Conservation (phyloP, 2,797 vertebrate species). For the Tamandua tetradactyla region DNA sequence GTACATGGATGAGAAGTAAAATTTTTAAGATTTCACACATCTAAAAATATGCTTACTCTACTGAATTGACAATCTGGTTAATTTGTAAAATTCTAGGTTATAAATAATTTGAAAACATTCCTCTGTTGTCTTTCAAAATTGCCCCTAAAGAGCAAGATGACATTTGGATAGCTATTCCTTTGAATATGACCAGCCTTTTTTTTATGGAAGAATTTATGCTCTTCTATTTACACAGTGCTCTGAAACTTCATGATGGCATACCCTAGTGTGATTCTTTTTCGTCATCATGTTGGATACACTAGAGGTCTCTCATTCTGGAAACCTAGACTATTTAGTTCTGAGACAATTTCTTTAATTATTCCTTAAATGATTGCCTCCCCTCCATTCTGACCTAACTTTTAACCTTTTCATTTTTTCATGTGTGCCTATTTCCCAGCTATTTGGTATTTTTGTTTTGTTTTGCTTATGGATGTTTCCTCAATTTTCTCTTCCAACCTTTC, state of each 20-base stretch:
- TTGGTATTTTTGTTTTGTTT: background rate
- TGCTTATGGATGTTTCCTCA: background rate
- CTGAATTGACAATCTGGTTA: background rate
- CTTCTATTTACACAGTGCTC: background rate
- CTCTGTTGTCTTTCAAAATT: background rate
- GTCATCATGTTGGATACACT: background rate
- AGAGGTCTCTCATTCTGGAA: background rate
- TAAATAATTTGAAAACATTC: background rate
- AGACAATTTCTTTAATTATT: background rate
- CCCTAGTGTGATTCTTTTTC: background rate
- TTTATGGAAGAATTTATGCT: background rate
- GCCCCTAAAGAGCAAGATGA: background rate
- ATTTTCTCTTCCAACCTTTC: background rate
- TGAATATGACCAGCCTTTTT: background rate
- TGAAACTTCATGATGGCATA: background rate
- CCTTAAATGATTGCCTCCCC: background rate
- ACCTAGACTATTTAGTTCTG: background rate
- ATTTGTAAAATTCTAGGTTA: background rate
- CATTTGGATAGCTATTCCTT: background rate
- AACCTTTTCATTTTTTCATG: background rate
- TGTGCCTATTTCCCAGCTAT: background rate
- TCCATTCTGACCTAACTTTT: background rate
- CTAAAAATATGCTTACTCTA: background rate
- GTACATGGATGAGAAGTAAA: background rate
- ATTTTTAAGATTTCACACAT: background rate